Evolutionary conservation across 2,113 vertebrate genomes (phyloP), one percentile per base, ranked within the genome.

Genomic region (Centropus unirufus): DNA sequence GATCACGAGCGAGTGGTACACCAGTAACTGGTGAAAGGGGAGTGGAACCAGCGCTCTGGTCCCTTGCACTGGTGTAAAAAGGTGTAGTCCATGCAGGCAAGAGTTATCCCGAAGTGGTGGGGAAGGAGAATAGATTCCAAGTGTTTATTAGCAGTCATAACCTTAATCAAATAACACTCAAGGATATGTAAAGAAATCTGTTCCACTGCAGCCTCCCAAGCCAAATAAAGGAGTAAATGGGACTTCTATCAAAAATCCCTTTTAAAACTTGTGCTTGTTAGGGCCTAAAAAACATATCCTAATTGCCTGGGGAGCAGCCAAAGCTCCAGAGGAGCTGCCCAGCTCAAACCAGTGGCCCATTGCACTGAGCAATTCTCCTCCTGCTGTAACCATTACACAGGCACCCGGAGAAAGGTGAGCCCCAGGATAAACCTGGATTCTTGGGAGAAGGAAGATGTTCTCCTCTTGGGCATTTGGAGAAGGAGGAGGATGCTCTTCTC

Each of bases 111-210:
- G 73, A 69, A 87, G 92, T 46, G 88, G 26, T 29, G 54, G 57
- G 72, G 89, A 91, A 84, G 82, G 95, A 90, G 92, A 95, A 92
- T 86, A 58, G 95, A 30, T 83, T 74, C 30, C 2, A 64, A 89
- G 93, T 97, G 97, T 97, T 97, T 97, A 97, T 97, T 96, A 97
- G 95, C 94, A 94, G 94, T 77, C 93, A 90, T 93, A 96, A 97
- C 89, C 94, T 96, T 97, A 94, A 96, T 97, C 97, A 97, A 97
- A 95, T 95, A 96, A 97, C 97, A 97, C 97, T 97, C 94, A 93
- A 91, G 88, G 85, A 97, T 90, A 93, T 83, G 88, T 94, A 97
- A 95, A 96, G 95, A 93, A 97, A 89, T 87, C 90, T 34, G 83
- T 92, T 87, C 93, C 81, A 91, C 90, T 74, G 89, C 82, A 77